phyloP scores from a whole-genome alignment of 2,888 invertebrate genomes.

The Heliconius hortense region DNA sequence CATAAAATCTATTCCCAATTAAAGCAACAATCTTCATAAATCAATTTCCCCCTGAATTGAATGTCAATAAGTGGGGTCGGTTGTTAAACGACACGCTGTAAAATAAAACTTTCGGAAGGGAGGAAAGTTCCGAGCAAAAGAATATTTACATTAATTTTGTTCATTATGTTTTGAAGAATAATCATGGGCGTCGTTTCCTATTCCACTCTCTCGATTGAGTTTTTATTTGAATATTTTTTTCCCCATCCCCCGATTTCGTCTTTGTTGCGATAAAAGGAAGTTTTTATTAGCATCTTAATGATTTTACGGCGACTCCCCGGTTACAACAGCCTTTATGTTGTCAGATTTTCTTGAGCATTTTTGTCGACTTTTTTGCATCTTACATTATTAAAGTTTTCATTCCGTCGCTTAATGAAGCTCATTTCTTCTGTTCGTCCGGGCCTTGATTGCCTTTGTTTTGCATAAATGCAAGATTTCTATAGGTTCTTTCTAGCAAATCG shows the following conservation, averaged over 20 bases:
- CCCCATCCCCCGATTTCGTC: constrained; percentile 71
- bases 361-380: constrained; percentile 81
- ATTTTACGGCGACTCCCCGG: constrained; percentile 82
- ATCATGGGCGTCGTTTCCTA: constrained; percentile 78
- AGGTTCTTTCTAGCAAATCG: constrained; percentile 75
- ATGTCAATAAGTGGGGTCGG: constrained; percentile 82
- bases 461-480: constrained; percentile 82
- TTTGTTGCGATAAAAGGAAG: constrained; percentile 81
- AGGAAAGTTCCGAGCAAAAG: constrained; percentile 77
- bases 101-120: constrained; percentile 82
- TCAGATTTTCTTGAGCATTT: constrained; percentile 83
- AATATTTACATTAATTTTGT: constrained; percentile 84
- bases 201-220: constrained; percentile 78
- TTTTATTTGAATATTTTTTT: constrained; percentile 81
- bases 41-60: constrained; percentile 82
- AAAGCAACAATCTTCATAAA: constrained; percentile 82
- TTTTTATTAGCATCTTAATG: constrained; percentile 84
- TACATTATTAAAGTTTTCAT: constrained; percentile 83
- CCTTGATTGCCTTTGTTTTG: constrained; percentile 82
- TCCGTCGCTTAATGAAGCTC: constrained; percentile 82
- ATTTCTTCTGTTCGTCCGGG: constrained; percentile 81
- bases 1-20: constrained; percentile 75
- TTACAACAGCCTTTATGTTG: constrained; percentile 83
- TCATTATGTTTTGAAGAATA: constrained; percentile 84
- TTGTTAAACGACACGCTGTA: constrained; percentile 80